Percentiles rank a stretch among this genome's conserved stretches.
These are phyloP conservation scores for Meteorus cinctellus DNA, from an alignment of 2,888 invertebrate species.

Conservation along the genomic window DNA sequence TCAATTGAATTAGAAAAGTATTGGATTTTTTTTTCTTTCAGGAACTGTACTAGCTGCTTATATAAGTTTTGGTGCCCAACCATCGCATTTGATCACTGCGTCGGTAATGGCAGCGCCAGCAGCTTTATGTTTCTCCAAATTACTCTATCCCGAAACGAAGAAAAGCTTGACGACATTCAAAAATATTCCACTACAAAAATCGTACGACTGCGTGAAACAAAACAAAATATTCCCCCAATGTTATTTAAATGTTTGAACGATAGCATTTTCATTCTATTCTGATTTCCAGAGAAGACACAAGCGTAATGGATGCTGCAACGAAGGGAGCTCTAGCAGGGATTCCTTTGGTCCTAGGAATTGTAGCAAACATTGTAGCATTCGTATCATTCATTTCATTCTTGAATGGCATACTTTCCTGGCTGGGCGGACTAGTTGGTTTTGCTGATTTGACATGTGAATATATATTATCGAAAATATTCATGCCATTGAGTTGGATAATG, in stretches of 20 bases:
- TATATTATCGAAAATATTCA: conserved; percentile 90
- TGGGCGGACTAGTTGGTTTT: conserved; percentile 84
- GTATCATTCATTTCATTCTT: conserved; percentile 90
- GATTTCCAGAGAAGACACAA: conserved; percentile 82
- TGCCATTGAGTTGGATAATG: conserved; percentile 92
- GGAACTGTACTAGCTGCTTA: conserved; percentile 94
- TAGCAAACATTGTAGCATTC: conserved; percentile 94
- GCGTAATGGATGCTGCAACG: conserved; percentile 92
- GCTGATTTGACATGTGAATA: conserved; percentile 78
- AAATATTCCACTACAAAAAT: conserved; percentile 82
- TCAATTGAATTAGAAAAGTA: too few relatives aligned
- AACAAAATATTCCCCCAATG: too few relatives aligned
- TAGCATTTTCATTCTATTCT: neutral
- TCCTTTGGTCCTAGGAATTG: conserved; percentile 87
- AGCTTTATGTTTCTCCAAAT: conserved; percentile 90
- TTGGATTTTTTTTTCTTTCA: conserved; percentile 61
- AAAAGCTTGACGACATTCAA: conserved; percentile 84
- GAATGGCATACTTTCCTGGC: conserved; percentile 87
- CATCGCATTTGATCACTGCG: conserved; percentile 92
- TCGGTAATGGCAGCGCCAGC: conserved; percentile 98
- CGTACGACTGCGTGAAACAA: conserved; percentile 75
- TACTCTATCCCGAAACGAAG: conserved; percentile 94
- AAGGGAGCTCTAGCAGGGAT: conserved; percentile 90
- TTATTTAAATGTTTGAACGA: too few relatives aligned
- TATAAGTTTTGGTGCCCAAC: conserved; percentile 90